Conservation (phyloP, 2,797 vertebrate species). For the Cryptoblepharus egeriae region DNA sequence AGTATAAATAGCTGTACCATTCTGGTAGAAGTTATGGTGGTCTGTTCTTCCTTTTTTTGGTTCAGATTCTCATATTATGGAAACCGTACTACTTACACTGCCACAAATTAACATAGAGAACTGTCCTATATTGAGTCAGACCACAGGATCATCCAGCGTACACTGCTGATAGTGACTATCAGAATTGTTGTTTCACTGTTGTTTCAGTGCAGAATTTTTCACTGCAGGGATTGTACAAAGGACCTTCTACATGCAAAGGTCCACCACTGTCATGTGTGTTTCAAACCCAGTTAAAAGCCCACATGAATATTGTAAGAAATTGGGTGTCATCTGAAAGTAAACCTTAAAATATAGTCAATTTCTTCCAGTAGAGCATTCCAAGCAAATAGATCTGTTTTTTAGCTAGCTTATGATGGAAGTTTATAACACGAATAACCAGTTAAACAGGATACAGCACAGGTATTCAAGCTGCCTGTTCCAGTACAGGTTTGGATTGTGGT, state of each 20-base stretch:
- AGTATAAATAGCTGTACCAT: neutral
- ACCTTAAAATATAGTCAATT: neutral
- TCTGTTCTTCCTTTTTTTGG: neutral
- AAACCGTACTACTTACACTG: neutral
- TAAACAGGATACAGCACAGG: too few relatives aligned
- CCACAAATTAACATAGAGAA: too few relatives aligned
- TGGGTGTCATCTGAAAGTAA: neutral
- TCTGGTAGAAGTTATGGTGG: neutral
- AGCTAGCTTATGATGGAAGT: neutral
- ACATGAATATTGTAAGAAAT: neutral
- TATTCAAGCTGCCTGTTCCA: too few relatives aligned
- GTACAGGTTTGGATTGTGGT: too few relatives aligned
- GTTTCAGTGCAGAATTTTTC: too few relatives aligned
- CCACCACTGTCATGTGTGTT: neutral
- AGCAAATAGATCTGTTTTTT: neutral
- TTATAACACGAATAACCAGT: neutral
- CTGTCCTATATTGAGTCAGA: too few relatives aligned
- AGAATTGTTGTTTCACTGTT: too few relatives aligned
- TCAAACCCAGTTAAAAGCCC: neutral
- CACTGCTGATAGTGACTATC: too few relatives aligned
- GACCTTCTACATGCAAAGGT: neutral
- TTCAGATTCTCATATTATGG: too few relatives aligned
- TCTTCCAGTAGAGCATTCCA: neutral
- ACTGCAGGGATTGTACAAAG: too few relatives aligned
- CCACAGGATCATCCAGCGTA: too few relatives aligned